Conservation (phyloP, 2,888 invertebrate species). For the Schizotus pectinicornis region DNA sequence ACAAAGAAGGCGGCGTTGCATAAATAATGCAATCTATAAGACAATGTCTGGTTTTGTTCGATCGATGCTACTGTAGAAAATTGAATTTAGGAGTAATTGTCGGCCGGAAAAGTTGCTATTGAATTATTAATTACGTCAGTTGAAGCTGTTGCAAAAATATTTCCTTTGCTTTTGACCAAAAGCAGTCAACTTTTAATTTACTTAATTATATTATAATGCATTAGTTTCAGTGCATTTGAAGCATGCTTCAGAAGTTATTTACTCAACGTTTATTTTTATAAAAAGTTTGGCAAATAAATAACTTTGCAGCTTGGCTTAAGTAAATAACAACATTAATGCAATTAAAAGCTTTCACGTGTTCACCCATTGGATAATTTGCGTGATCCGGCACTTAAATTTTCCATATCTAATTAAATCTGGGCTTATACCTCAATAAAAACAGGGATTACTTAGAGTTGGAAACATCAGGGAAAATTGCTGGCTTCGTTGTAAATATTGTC, state of each 20-base stretch:
- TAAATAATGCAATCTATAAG: not conserved
- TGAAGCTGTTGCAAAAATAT: no score
- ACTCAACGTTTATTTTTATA: constrained; percentile 1
- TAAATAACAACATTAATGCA: constrained; percentile 19
- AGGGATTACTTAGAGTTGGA: constrained; percentile 1
- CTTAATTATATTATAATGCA: no score
- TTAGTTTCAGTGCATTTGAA: no score
- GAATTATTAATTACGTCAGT: no score
- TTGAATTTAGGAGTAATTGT: constrained; percentile 1
- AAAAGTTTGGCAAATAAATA: constrained; percentile 14
- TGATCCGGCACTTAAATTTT: constrained; percentile 19
- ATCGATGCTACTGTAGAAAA: constrained; percentile 2
- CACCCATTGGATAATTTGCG: constrained; percentile 21
- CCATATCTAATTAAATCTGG: constrained; percentile 18
- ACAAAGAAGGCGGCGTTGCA: constrained; percentile 6
- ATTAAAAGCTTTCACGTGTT: constrained; percentile 22
- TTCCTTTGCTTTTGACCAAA: no score
- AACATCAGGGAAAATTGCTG: not conserved
- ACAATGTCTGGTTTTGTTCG: no score
- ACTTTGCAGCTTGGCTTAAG: constrained; percentile 15
- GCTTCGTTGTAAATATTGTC: no score
- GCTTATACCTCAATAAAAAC: not conserved
- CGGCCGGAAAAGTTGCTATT: no score
- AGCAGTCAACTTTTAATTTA: no score
- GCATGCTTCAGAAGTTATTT: constrained; percentile 4